Evolutionary conservation across 2,113 vertebrate genomes (phyloP), one percentile per base, ranked within the genome.

Genomic region (Corythornis vintsioides): DNA sequence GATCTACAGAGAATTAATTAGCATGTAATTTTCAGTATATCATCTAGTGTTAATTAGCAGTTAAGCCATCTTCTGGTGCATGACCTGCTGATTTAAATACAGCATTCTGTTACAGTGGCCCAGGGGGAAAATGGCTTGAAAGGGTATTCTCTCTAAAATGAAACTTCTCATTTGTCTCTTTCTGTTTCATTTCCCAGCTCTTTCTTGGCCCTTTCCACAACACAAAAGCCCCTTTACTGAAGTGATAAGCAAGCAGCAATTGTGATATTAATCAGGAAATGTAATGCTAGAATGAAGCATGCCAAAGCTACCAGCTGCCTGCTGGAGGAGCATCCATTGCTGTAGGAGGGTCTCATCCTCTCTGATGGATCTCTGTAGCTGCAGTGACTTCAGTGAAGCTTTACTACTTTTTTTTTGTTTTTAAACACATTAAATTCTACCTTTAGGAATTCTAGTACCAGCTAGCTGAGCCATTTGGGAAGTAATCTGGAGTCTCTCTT

Each of bases 1-100:
- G 73, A 82, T 76, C 89, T 93, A 90, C 57, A 79, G 94, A 96
- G 92, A 96, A 97, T 97, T 96, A 97, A 98, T 97, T 97, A 97
- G 94, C 80, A 94, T 97, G 95, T 90, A 94, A 97, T 96, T 96
- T 92, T 96, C 93, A 92, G 80, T 90, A 90, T 95, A 97, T 96
- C 87, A 94, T 96, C 86, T 50, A 93, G 77, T 93, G 94, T 96
- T 97, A 97, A 97, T 97, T 96, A 97, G 92, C 84, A 97, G 92
- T 96, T 96, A 95, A 96, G 87, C 85, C 75, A 66, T 91, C 84
- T 92, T 96, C 91, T 95, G 72, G 86, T 72, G 86, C 75, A 81
- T 48, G 95, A 97, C 91, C 94, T 92, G 87, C 94, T 97, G 96
- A 94, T 97, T 97, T 96, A 95, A 96, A 83, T 95, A 69, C 81